Percentiles rank a stretch among this genome's conserved stretches.
These are phyloP conservation scores for Aplidium turbinatum DNA, from an alignment of 23 tunicate genomes.

Conservation along the genomic window DNA sequence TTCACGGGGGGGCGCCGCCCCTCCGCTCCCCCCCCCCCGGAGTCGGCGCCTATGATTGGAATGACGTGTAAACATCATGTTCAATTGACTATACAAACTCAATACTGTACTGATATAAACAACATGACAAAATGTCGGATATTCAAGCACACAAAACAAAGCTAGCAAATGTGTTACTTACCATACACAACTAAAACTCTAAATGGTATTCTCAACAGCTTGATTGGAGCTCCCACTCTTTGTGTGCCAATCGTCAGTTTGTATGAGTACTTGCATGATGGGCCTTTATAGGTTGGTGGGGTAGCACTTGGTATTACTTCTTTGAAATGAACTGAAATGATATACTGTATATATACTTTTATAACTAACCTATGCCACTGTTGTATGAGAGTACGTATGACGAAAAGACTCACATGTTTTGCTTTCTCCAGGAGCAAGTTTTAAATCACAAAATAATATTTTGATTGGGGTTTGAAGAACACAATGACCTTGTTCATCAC, in stretches of 20 bases:
- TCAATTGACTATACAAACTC: too few species aligned
- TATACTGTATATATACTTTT: background rate
- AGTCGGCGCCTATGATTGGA: too few species aligned
- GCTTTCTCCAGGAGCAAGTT: conserved; percentile 81
- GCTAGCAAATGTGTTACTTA: conserved; percentile 18
- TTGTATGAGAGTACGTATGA: too few species aligned
- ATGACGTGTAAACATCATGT: too few species aligned
- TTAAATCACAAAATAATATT: conserved; percentile 78
- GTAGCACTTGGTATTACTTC: conserved; percentile 84
- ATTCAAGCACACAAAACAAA: too few species aligned
- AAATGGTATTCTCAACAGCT: conserved; percentile 84
- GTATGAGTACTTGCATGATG: conserved; percentile 91
- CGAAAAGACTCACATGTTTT: conserved; percentile 47
- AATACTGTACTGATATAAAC: too few species aligned
- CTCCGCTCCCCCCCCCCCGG: too few species aligned
- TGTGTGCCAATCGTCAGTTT: conserved; percentile 92
- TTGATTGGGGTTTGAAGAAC: conserved; percentile 87
- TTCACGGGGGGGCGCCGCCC: too few species aligned
- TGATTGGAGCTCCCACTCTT: conserved; percentile 81
- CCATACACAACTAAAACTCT: conserved; percentile 97
- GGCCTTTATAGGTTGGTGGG: conserved; percentile 89
- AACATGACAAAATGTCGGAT: too few species aligned
- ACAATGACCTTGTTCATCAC: conserved; percentile 90
- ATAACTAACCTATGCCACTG: too few species aligned
- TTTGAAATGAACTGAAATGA: conserved; percentile 48